Base-by-base conservation (phyloP, 2,113 vertebrate genomes). In the Dicerorhinus sumatrensis region DNA sequence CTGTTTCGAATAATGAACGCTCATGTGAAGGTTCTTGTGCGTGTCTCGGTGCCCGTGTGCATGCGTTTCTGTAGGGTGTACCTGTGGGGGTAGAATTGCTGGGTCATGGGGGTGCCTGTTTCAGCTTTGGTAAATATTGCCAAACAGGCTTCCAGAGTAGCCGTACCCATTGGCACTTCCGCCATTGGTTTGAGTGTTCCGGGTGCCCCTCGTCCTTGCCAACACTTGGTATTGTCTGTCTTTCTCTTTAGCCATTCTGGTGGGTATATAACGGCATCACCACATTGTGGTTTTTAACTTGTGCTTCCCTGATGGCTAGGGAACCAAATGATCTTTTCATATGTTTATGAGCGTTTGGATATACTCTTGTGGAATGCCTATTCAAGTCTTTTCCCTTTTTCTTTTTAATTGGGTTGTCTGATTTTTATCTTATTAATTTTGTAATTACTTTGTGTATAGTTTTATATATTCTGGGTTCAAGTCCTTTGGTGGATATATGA, bases 51-150 rank as follows among this genome's bases (percentile, higher is more conserved):
- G 4, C 17, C 31, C 14, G 0, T 1, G 6, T 29, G 76, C 63
- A 0, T 4, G 25, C 0, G 0, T 62, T n/a, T 73, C 70, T 46
- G 27, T 14, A 7, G 62, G 63, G 25, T 14, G 27, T 42, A 10
- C 6, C 0, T 5, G 21, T 13, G 6, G 31, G 13, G 33, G 36
- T 33, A 4, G 21, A 13, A 27, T 16, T 18, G 48, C 76, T 54
- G 56, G 62, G 17, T n/a, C 25, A 13, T 0, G 2, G 42, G n/a
- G 7, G 2, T 36, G 17, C 23, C 0, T 27, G 0, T 33, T 18
- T 89, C 27, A 33, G 9, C 73, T 3, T 29, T 5, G n/a, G 62
- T 21, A 29, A 29, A 70, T n/a, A 21, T 21, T 29, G 9, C 69
- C 36, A 6, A 9, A 21, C 4, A 1, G 12, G 5, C 46, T 12